phyloP scores from a whole-genome alignment of 2,888 invertebrate genomes.

The Buathra laborator region DNA sequence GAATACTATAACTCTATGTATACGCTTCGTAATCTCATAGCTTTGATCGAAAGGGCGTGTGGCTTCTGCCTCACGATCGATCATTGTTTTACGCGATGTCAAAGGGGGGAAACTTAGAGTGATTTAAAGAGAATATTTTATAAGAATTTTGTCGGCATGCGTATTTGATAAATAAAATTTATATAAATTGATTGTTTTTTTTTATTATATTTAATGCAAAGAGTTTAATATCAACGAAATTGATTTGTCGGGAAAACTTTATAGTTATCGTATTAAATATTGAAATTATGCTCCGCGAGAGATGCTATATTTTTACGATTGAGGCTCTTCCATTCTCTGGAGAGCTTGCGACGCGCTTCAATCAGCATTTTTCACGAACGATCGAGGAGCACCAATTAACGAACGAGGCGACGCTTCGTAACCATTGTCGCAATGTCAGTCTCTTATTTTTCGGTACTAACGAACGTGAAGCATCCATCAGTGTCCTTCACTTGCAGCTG shows the following conservation, averaged over 20 bases:
- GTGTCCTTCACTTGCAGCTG: background rate
- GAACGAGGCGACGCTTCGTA: background rate
- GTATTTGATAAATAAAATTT: too few relatives aligned
- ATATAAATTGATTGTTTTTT: too few relatives aligned
- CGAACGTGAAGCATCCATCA: background rate
- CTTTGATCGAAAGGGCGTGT: background rate
- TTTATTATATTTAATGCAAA: too few relatives aligned
- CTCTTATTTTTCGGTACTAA: background rate
- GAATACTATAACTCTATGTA: background rate
- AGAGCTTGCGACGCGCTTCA: slow-evolving; percentile 28
- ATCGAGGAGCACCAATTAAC: slow-evolving; percentile 28
- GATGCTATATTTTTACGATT: background rate
- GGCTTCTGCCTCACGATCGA: background rate
- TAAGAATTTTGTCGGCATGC: too few relatives aligned
- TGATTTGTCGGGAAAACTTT: too few relatives aligned
- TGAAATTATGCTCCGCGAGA: too few relatives aligned
- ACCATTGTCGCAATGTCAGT: slow-evolving; percentile 8
- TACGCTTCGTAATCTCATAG: background rate
- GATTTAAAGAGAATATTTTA: background rate
- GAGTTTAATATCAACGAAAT: too few relatives aligned
- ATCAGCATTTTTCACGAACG: slow-evolving; percentile 28
- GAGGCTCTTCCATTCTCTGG: background rate
- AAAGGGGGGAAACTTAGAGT: background rate
- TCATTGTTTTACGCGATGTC: background rate
- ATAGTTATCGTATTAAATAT: too few relatives aligned